A percentile compares a stretch with the other conserved stretches of the same genome.
These are phyloP conservation scores for Diplodus sargus DNA, from an alignment of 2,797 vertebrate genomes.

Conservation along the genomic window DNA sequence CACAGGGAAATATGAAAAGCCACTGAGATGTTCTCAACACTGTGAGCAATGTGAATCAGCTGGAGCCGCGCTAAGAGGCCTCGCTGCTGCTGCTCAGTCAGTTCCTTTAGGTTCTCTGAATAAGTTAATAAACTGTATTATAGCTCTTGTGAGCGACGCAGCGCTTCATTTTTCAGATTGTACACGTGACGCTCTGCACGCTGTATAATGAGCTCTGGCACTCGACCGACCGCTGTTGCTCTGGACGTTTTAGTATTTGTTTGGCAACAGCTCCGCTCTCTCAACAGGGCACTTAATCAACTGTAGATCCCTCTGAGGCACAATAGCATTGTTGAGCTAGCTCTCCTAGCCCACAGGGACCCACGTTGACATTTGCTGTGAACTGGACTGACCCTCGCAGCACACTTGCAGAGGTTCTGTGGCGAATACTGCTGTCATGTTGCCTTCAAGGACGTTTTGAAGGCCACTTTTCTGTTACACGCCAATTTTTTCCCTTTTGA, in stretches of 20 bases:
- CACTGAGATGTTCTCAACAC: constrained; percentile 36
- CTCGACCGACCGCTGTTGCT: constrained; percentile 36
- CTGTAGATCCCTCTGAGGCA: constrained; percentile 62
- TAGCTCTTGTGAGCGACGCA: not conserved
- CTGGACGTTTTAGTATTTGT: constrained; percentile 59
- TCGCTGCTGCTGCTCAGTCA: not conserved
- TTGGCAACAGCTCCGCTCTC: constrained; percentile 57
- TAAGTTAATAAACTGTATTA: not conserved
- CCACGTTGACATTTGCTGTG: constrained; percentile 44
- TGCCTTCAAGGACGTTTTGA: not conserved
- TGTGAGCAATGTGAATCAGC: constrained; percentile 20
- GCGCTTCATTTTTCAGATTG: constrained; percentile 17
- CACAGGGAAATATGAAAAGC: constrained; percentile 30
- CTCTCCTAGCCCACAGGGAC: constrained; percentile 48
- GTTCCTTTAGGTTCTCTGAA: too few species aligned
- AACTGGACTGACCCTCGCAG: constrained; percentile 42
- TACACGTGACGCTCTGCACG: not conserved
- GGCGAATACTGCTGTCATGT: constrained; percentile 19
- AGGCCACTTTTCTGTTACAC: not conserved
- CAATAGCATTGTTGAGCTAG: constrained; percentile 63
- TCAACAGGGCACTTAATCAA: constrained; percentile 70
- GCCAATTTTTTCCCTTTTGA: not conserved
- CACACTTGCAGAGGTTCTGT: constrained; percentile 38
- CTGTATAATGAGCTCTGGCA: constrained; percentile 51
- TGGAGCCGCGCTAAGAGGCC: not conserved